These are phyloP conservation scores for Thamnaconus septentrionalis DNA, from an alignment of 2,113 vertebrate species.

Conservation along the genomic window DNA sequence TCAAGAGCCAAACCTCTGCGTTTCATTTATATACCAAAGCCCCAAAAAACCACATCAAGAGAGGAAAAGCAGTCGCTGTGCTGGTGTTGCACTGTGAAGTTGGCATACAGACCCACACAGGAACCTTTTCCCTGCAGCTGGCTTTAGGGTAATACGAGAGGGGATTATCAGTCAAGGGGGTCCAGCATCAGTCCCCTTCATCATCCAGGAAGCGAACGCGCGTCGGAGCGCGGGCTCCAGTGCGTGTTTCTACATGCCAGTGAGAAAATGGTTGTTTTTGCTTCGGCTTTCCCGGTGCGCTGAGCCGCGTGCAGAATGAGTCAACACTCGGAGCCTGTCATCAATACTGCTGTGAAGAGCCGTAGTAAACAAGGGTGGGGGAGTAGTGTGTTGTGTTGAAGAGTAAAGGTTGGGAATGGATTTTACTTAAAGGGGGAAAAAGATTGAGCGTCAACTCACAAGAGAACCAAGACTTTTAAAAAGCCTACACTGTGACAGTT, in stretches of 20 bases:
- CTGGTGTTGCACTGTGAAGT: slow-evolving; percentile 39
- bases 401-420: slow-evolving; percentile 30
- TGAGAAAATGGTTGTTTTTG: slow-evolving; percentile 21
- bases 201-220: slow-evolving; percentile 10
- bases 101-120: slow-evolving; percentile 11
- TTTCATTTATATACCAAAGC: slow-evolving; percentile 50
- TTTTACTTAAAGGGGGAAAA: slow-evolving; percentile 4
- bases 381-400: slow-evolving; percentile 9
- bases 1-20: slow-evolving; percentile 52
- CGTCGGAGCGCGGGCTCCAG: neutral
- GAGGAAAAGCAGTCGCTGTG: slow-evolving; percentile 45
- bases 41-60: slow-evolving; percentile 51
- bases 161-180: slow-evolving; percentile 37
- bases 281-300: slow-evolving; percentile 2
- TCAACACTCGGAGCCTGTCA: slow-evolving; percentile 16
- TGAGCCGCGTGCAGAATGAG: slow-evolving; percentile 7
- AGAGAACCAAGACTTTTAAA: too few relatives aligned
- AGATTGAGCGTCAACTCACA: too few relatives aligned
- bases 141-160: slow-evolving; percentile 34
- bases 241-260: slow-evolving; percentile 4
- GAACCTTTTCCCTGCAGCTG: slow-evolving; percentile 5
- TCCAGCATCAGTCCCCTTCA: slow-evolving; percentile 23
- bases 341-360: slow-evolving; percentile 21
- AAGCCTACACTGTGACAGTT: too few relatives aligned
- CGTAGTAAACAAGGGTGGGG: slow-evolving; percentile 27